Percentiles rank a stretch among this genome's conserved stretches.
Evolutionary conservation across 2,113 vertebrate species (phyloP).

Genomic region (Podilymbus podiceps): DNA sequence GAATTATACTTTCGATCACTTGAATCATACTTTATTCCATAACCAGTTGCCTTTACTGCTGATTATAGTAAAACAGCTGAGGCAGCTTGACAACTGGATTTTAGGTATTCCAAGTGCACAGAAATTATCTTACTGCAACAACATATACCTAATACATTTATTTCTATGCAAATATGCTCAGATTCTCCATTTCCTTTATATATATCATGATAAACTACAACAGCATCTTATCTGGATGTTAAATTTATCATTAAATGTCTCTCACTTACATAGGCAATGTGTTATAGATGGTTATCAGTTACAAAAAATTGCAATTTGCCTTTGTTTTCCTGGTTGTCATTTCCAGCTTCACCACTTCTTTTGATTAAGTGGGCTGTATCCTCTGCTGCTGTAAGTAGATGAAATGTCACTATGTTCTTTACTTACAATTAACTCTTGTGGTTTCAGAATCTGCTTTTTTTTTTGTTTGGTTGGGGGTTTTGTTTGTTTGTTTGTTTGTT

Average conservation of each 20-base stretch:
- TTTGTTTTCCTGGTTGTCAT: background rate
- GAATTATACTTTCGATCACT: background rate
- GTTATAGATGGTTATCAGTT: background rate
- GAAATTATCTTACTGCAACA: background rate
- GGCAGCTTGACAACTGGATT: background rate
- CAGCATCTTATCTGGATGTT: background rate
- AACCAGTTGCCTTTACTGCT: background rate
- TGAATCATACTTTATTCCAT: background rate
- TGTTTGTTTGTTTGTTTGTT: no score
- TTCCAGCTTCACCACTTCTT: background rate
- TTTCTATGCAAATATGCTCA: background rate
- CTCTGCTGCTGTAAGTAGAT: background rate
- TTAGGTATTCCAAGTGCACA: background rate
- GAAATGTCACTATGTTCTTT: background rate
- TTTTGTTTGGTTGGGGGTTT: no score
- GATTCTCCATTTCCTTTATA: background rate
- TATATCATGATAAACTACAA: background rate
- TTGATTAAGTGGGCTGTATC: background rate
- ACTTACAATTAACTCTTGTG: background rate
- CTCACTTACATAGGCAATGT: background rate
- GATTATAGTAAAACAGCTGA: background rate
- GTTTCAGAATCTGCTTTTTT: background rate
- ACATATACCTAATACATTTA: background rate
- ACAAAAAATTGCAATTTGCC: background rate
- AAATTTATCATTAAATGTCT: background rate